A percentile compares a stretch with the other conserved stretches of the same genome.
Conservation (phyloP, 2,888 invertebrate genomes). For the Plebejus melissa region DNA sequence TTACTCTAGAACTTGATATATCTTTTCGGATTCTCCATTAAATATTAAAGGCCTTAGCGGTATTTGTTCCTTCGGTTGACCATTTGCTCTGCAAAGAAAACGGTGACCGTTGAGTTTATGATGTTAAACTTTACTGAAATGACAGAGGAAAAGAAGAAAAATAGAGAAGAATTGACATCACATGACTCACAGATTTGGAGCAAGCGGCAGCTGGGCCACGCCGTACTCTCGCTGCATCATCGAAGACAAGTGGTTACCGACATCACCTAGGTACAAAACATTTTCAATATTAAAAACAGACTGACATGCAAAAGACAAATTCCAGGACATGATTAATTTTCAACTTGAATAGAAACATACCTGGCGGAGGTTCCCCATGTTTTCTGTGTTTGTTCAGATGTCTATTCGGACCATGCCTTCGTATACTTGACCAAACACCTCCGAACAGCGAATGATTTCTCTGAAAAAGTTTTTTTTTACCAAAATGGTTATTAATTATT, state of each 20-base stretch:
- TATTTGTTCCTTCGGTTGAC: conserved; percentile 84
- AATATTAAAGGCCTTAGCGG: conserved; percentile 87
- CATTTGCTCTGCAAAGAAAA: conserved; percentile 58
- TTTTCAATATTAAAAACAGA: not conserved
- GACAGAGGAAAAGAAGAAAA: not conserved
- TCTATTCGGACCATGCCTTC: conserved; percentile 82
- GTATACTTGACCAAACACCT: conserved; percentile 96
- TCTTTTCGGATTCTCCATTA: conserved; percentile 82
- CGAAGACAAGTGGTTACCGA: conserved; percentile 72
- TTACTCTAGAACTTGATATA: conserved; percentile 86
- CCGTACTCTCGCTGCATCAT: conserved; percentile 76
- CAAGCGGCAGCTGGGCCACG: conserved; percentile 56
- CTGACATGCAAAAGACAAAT: not conserved
- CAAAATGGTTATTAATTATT: not conserved
- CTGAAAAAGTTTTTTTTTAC: conserved; percentile 66
- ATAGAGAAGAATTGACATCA: not conserved
- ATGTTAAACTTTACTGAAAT: not conserved
- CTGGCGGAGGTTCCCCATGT: conserved; percentile 56
- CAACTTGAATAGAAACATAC: conserved; percentile 41
- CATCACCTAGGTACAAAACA: conserved; percentile 46
- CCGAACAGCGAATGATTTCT: conserved; percentile 98
- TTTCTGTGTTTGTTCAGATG: conserved; percentile 61
- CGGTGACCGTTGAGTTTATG: conserved; percentile 9
- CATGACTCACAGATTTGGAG: conserved; percentile 63
- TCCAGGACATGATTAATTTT: not conserved